Conservation (phyloP, 2,113 vertebrate genomes). For the Daphoenositta chrysoptera region DNA sequence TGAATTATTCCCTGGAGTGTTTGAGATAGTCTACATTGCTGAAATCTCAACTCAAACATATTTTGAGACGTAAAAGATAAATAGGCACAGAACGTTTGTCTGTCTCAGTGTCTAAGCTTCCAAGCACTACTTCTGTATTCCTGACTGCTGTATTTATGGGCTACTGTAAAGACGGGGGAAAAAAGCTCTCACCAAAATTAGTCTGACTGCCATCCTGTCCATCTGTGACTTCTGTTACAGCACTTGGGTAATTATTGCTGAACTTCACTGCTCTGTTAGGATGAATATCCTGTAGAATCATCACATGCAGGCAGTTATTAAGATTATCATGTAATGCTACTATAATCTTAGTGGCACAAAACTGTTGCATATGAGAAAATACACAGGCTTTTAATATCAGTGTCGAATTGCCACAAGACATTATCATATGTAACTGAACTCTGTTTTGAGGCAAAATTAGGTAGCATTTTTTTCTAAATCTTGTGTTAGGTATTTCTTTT, state of each 20-base stretch:
- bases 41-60: background rate
- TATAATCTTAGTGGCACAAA: background rate
- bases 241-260: conserved; percentile 48
- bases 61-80: background rate
- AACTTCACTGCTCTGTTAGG: conserved; percentile 52
- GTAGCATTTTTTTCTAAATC: background rate
- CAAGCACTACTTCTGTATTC: background rate
- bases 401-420: background rate
- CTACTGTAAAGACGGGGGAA: background rate
- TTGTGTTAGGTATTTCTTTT: background rate
- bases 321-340: background rate
- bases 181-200: conserved; percentile 66
- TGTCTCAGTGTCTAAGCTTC: background rate
- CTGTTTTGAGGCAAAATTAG: background rate
- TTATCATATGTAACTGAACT: background rate
- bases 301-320: background rate
- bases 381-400: background rate
- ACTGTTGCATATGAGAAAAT: background rate
- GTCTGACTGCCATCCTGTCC: conserved; percentile 50
- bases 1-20: background rate
- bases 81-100: background rate
- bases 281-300: conserved; percentile 58
- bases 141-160: background rate
- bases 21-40: background rate
- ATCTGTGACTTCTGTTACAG: conserved; percentile 48